These are phyloP conservation scores for Tineola bisselliella DNA, from an alignment of 2,888 invertebrate species.

Conservation along the genomic window DNA sequence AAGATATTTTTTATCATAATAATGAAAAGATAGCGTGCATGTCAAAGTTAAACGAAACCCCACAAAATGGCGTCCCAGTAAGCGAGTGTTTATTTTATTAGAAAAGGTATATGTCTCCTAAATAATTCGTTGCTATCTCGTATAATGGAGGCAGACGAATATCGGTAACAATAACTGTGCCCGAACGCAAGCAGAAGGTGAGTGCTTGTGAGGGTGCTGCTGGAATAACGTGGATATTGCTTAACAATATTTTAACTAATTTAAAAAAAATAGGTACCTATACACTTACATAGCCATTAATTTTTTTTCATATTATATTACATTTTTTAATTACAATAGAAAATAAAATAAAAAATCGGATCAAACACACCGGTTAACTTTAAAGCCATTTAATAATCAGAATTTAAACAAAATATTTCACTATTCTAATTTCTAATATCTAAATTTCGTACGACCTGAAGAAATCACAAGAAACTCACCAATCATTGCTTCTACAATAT, in stretches of 20 bases:
- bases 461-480: no score
- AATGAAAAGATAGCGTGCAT: not conserved
- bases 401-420: no score
- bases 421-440: no score
- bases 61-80: not conserved
- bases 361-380: no score
- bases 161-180: conserved; percentile 38
- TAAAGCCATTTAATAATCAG: no score
- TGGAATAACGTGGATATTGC: conserved; percentile 27
- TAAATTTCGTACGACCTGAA: no score
- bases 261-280: no score
- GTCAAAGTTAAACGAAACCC: not conserved
- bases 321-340: no score
- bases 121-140: conserved; percentile 38
- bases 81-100: conserved; percentile 45
- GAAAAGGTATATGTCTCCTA: conserved; percentile 40
- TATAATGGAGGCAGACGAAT: conserved; percentile 19
- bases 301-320: no score
- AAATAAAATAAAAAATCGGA: no score
- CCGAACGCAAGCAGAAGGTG: conserved; percentile 47
- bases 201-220: conserved; percentile 15
- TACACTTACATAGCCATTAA: no score
- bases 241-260: not conserved
- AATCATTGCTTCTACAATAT: no score
- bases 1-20: not conserved